Evolutionary conservation across 1,140 invertebrate genomes (phyloP).

Genomic region (Phymorhynchus buccinoides): DNA sequence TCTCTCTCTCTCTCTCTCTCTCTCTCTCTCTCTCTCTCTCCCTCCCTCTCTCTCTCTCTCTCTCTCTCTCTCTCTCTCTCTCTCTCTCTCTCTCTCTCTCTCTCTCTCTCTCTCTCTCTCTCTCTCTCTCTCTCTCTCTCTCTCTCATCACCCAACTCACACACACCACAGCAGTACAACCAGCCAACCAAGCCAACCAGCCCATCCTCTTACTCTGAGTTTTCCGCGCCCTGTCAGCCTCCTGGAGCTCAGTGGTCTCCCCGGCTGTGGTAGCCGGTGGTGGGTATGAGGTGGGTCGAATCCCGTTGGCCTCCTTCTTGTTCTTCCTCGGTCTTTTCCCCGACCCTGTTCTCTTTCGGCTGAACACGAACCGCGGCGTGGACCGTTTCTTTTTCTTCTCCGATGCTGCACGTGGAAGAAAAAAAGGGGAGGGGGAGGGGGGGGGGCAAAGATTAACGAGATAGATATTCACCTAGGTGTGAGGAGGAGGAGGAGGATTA

Average conservation of each 20-base stretch:
- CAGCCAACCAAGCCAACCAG: too few species aligned
- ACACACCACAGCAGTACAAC: background rate
- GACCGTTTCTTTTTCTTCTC: constrained; percentile 29
- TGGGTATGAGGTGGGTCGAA: constrained; percentile 24
- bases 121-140: background rate
- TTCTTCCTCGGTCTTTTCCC: background rate
- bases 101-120: background rate
- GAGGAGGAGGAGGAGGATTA: too few species aligned
- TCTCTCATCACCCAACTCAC: background rate
- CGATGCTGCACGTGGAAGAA: background rate
- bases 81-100: too few species aligned
- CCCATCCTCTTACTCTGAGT: background rate
- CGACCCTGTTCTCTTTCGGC: constrained; percentile 21
- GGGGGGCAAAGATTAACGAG: too few species aligned
- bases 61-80: too few species aligned
- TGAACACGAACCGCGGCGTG: constrained; percentile 22
- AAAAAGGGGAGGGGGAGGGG: background rate
- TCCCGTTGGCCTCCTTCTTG: constrained; percentile 23
- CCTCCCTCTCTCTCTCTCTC: too few species aligned
- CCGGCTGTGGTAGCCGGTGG: background rate
- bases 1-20: too few species aligned
- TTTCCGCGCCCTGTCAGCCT: background rate
- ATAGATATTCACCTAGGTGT: too few species aligned
- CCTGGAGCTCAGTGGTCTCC: background rate
- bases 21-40: too few species aligned